Evolutionary conservation across 2,797 vertebrate genomes (phyloP).

Genomic region (Ara ararauna): DNA sequence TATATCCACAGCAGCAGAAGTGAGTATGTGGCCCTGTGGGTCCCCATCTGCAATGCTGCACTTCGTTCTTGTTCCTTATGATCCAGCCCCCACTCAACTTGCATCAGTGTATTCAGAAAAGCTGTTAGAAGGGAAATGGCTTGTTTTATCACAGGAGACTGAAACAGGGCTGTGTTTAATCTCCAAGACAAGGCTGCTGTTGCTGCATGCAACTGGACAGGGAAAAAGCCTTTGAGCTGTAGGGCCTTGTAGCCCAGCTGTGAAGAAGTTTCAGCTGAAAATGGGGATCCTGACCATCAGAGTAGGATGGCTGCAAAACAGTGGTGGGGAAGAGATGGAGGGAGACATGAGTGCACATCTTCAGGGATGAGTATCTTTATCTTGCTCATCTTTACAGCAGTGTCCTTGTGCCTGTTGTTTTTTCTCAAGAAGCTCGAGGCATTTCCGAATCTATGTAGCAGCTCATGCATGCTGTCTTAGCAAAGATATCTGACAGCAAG

Average conservation of each 20-base stretch:
- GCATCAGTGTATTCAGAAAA: neutral
- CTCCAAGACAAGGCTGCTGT: neutral
- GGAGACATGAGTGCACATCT: neutral
- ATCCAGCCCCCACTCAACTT: neutral
- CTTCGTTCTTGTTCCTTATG: fast-evolving
- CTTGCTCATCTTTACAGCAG: neutral
- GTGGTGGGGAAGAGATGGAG: neutral
- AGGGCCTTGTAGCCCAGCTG: neutral
- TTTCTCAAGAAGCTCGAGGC: neutral
- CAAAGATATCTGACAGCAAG: neutral
- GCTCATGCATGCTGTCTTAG: neutral
- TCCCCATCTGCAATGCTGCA: neutral
- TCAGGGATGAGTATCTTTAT: neutral
- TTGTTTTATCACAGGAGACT: neutral
- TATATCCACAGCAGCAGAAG: neutral
- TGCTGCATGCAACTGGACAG: neutral
- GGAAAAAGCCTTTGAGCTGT: neutral
- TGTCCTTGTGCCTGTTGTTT: neutral
- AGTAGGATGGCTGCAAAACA: neutral
- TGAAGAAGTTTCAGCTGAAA: neutral
- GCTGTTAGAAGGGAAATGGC: neutral
- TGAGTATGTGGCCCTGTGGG: fast-evolving
- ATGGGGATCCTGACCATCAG: neutral
- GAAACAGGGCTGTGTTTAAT: neutral
- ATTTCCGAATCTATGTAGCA: neutral